These are phyloP conservation scores for Telmatherina bonti DNA, from an alignment of 2,797 vertebrate genomes.

Conservation along the genomic window DNA sequence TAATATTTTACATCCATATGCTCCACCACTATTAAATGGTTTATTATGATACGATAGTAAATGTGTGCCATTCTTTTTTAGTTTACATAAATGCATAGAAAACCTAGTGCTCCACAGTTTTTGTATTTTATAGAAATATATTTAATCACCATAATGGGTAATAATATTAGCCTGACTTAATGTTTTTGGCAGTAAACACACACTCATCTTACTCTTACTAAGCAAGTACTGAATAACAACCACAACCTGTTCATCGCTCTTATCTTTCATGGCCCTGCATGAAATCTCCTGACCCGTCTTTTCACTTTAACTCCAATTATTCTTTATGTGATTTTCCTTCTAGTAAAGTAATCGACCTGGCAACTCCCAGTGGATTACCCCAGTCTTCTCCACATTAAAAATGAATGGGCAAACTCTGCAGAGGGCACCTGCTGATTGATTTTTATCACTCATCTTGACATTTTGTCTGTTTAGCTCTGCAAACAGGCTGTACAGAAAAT, in stretches of 20 bases:
- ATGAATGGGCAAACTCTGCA: slow-evolving; percentile 53
- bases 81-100: background rate
- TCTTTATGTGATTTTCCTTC: slow-evolving; percentile 15
- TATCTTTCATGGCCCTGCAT: slow-evolving; percentile 24
- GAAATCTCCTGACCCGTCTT: slow-evolving; percentile 10
- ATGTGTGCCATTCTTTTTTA: background rate
- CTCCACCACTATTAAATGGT: background rate
- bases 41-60: background rate
- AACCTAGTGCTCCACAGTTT: background rate
- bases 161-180: background rate
- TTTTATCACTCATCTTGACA: slow-evolving; percentile 27
- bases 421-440: slow-evolving; percentile 42
- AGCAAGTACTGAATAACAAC: background rate
- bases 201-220: background rate
- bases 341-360: slow-evolving; percentile 6
- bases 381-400: slow-evolving; percentile 55
- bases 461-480: slow-evolving; percentile 11
- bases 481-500: slow-evolving; percentile 1
- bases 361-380: slow-evolving; percentile 17
- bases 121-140: background rate
- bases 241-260: background rate
- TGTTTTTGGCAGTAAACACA: background rate
- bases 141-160: background rate
- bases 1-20: too few species aligned
- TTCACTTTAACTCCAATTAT: background rate